Base-by-base conservation (phyloP, 2,888 invertebrate species). In the Dicycla oo region DNA sequence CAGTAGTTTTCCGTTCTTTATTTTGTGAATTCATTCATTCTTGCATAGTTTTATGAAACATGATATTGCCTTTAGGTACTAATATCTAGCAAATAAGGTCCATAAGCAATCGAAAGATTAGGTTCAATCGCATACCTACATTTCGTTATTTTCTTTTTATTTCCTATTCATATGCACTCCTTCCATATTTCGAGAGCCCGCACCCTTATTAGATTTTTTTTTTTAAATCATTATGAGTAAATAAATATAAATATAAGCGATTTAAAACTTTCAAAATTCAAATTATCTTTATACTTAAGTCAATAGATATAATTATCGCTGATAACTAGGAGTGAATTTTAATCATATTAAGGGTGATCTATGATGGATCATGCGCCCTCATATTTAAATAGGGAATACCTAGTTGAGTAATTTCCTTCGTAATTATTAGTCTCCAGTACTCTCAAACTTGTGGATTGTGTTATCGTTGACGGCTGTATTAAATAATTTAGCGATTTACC, bases 401-500 rank as follows among this genome's bases (percentile, higher is more conserved):
- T 61, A 71, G 74, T 49, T 11, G 20, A 34, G 61, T 73, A 74
- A 74, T 71, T 60, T 51, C 15, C 51, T 51, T 10, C 18, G 49
- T 71, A 43, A 61, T 71, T 43, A 74, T n/a, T 34, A n/a, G 75
- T 62, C 62, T 51, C 20, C 6, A 34, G 34, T 43, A 8, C 40
- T 43, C 47, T 49, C 40, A 43, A 73, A 74, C 23, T 62, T 34
- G 40, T 23, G 15, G 15, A n/a, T 18, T 54, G 13, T 54, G 0
- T 54, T 34, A 70, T 51, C 6, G 23, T 43, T 20, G 34, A 51
- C 30, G 7, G 30, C 13, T 47, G 47, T 73, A 49, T 30, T 30
- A 20, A 34, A 65, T 30, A 43, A 64, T 64, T 43, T n/a, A 11
- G 40, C 7, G 43, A 43, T 13, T 3, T 7, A 3, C 30, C 43